phyloP scores from a whole-genome alignment of 2,113 vertebrate genomes.

The Elephas maximus region DNA sequence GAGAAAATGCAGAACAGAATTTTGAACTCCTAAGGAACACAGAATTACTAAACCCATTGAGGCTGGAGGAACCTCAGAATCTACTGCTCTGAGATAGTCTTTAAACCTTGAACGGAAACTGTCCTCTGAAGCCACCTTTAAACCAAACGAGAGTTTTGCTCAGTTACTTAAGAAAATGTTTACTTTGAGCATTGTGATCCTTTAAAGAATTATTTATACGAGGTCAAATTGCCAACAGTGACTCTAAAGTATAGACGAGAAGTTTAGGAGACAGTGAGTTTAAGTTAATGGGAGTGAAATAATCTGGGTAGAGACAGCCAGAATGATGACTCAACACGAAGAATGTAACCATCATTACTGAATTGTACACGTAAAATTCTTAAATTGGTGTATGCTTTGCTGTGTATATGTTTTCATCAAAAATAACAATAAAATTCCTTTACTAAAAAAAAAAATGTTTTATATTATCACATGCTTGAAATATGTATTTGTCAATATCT shows the following conservation, averaged over 20 bases:
- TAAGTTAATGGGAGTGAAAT: not conserved
- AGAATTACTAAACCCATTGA: not conserved
- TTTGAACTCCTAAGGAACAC: not conserved
- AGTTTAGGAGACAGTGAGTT: not conserved
- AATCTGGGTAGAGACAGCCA: not conserved
- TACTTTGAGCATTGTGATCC: not conserved
- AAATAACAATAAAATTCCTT: not conserved
- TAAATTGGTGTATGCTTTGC: not conserved
- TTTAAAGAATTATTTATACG: not conserved
- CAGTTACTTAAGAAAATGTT: not conserved
- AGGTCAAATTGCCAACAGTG: not conserved
- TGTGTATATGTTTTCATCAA: not conserved
- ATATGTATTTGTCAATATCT: not conserved
- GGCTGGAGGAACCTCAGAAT: not conserved
- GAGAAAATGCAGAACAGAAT: not conserved
- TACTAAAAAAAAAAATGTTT: not conserved
- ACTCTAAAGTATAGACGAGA: not conserved
- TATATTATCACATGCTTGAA: not conserved
- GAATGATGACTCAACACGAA: not conserved
- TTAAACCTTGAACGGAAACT: not conserved
- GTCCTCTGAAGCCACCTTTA: not conserved
- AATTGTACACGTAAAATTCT: not conserved
- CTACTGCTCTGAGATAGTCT: not conserved
- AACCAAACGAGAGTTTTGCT: not conserved
- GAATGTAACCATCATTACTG: not conserved